Base-by-base conservation (phyloP, 2,888 invertebrate genomes). In the Lymantria monacha region DNA sequence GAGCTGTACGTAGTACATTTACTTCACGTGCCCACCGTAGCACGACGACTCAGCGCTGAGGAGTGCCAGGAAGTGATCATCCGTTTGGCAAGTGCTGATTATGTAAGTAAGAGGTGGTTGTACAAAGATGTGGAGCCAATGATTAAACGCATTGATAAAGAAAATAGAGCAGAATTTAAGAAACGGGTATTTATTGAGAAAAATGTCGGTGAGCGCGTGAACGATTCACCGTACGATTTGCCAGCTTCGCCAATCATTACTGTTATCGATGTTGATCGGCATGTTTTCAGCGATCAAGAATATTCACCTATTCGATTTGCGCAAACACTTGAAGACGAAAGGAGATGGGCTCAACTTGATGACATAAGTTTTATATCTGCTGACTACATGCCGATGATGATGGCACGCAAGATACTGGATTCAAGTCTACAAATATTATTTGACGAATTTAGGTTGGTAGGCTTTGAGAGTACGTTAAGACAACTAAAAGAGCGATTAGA, bases 151-250 rank as follows among this genome's bases (percentile, higher is more conserved):
- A 37, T 84, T 1, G 63, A 54, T 1, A 50, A 53, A 0, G 55
- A 73, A 2, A 76, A 77, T 15, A 68, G 79, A 57, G 49, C 63
- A 0, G 49, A 54, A 0, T 70, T 84, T 13, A 81, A 78, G 48
- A 81, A 82, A 55, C 60, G 55, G 47, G 56, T 84, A 13, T 84
- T 84, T 47, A 70, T 79, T n/a, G 70, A 75, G 0, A 83, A 81
- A 51, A 51, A 59, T 31, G 12, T 81, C 1, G 80, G 74, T 0
- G 54, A 65, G 0, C 53, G 51, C 9, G 58, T 79, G 0, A 48
- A 61, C 8, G 56, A 74, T 14, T 81, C 81, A 76, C 74, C 77
- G 0, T 81, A 81, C 46, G 31, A 48, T 3, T 53, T 51, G 9
- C 77, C 79, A 5, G 13, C 46, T 11, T 41, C 53, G 9, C 62